Conservation (phyloP, 2,888 invertebrate genomes). For the Eupithecia inturbata region DNA sequence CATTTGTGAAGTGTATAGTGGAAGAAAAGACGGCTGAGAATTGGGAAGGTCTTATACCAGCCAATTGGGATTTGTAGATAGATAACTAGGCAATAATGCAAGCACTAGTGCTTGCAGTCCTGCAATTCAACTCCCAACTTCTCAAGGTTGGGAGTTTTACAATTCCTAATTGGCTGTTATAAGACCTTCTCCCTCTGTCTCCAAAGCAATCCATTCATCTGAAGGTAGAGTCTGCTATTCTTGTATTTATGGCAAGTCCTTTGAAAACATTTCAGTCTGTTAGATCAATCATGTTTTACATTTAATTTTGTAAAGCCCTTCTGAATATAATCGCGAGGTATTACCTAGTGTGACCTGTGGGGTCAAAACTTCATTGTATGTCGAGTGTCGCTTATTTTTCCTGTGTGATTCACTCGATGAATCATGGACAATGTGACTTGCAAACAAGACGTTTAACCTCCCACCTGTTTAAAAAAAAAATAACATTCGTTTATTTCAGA, state of each 20-base stretch:
- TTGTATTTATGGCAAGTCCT: not conserved
- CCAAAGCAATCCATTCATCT: not conserved
- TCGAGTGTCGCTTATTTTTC: not conserved
- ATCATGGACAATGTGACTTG: not conserved
- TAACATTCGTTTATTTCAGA: no score
- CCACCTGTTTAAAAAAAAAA: no score
- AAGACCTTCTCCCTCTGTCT: not conserved
- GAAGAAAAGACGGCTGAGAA: not conserved
- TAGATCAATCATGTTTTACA: not conserved
- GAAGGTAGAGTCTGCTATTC: not conserved
- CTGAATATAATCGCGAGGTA: not conserved
- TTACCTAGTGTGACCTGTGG: not conserved
- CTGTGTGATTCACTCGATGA: not conserved
- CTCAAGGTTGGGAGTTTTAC: no score
- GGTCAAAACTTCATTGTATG: not conserved
- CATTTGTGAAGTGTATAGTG: not conserved
- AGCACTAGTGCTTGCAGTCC: no score
- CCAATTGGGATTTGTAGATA: no score
- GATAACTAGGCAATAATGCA: no score
- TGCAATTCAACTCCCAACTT: no score
- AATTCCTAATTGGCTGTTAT: not conserved
- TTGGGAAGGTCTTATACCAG: no score
- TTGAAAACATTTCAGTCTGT: not conserved
- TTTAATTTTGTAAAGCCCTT: not conserved
- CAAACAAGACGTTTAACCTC: not conserved